Conservation (phyloP, 2,797 vertebrate genomes). For the Sebastes dallii region DNA sequence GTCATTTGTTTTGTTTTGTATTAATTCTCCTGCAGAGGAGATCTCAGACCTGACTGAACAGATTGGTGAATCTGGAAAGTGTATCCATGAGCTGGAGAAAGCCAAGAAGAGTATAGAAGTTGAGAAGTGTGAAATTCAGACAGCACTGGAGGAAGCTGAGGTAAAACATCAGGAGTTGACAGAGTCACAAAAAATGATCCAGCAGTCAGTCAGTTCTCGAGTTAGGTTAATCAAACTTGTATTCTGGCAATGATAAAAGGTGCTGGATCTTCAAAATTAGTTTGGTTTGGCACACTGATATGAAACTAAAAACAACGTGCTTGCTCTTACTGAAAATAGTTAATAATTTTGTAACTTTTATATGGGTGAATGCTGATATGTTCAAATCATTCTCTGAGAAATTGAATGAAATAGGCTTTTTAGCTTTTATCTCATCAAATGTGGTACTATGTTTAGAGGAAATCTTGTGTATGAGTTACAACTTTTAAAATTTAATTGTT, state of each 20-base stretch:
- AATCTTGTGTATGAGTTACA: background rate
- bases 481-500: background rate
- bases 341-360: background rate
- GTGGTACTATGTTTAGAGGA: background rate
- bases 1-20: background rate
- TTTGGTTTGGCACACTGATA: background rate
- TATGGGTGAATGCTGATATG: background rate
- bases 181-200: background rate
- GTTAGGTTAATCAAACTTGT: background rate
- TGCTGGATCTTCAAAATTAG: background rate
- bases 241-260: background rate
- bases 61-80: conserved; percentile 86
- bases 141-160: conserved; percentile 88
- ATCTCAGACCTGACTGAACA: conserved; percentile 90
- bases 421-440: background rate
- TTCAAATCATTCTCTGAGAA: background rate
- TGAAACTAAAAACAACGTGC: background rate
- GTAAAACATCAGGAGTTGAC: conserved; percentile 52
- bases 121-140: conserved; percentile 86
- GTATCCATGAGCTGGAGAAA: conserved; percentile 88
- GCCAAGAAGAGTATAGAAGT: conserved; percentile 85
- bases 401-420: background rate
- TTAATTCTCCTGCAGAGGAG: conserved; percentile 79
- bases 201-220: background rate
- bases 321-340: background rate